phyloP scores from a whole-genome alignment of 2,888 invertebrate species.

The Apodemia hepburni region DNA sequence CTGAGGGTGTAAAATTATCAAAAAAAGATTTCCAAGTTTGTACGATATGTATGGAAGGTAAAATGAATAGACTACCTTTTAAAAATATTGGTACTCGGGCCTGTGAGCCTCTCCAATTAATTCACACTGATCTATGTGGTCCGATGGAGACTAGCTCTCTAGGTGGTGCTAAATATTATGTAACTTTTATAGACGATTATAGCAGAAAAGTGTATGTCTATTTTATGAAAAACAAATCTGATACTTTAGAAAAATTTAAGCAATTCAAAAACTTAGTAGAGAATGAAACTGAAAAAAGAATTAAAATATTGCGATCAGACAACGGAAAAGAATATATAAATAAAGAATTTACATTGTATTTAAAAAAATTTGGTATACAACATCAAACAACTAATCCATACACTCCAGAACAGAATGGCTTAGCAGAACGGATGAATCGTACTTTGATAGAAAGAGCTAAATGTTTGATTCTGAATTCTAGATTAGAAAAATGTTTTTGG shows the following conservation, averaged over 20 bases:
- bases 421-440: constrained; percentile 35
- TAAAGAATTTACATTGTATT: constrained; percentile 22
- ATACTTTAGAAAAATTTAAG: constrained; percentile 11
- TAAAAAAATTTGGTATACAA: constrained; percentile 31
- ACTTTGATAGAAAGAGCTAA: constrained; percentile 26
- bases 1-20: constrained; percentile 12
- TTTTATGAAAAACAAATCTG: constrained; percentile 10
- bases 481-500: constrained; percentile 6
- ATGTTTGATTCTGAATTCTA: constrained; percentile 21
- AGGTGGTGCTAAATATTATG: constrained; percentile 17
- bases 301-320: constrained; percentile 13
- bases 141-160: constrained; percentile 18
- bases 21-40: constrained; percentile 13
- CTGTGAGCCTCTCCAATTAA: constrained; percentile 11
- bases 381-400: constrained; percentile 35
- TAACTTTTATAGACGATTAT: constrained; percentile 17
- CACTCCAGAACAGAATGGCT: constrained; percentile 39
- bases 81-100: constrained; percentile 10
- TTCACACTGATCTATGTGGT: constrained; percentile 17
- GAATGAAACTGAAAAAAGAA: constrained; percentile 13
- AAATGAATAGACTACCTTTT: constrained; percentile 15
- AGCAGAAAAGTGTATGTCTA: constrained; percentile 17
- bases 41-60: constrained; percentile 8
- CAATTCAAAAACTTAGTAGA: constrained; percentile 16
- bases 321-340: constrained; percentile 28